Evolutionary conservation across 2,888 invertebrate genomes (phyloP), one percentile per base, ranked within the genome.

Genomic region (Hydriomena furcata): DNA sequence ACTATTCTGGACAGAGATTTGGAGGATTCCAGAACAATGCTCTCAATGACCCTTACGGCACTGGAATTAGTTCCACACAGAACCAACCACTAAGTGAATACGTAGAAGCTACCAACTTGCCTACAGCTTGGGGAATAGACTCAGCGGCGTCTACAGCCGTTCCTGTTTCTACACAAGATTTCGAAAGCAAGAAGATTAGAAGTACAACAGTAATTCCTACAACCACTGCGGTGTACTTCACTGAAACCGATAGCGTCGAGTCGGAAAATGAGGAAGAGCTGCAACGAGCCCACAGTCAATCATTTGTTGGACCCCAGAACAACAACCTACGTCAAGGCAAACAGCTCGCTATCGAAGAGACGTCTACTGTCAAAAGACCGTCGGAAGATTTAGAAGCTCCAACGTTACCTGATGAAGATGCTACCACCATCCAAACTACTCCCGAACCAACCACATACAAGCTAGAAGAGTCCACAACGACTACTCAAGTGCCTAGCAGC

Each of bases 271-370:
- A 91, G 30, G 94, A 94, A 68, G 92, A 93, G 71, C 74, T 94
- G 28, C 93, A 94, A 79, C 91, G 93, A 54, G 93, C 94, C 13
- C 94, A 94, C 58, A 94, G 93, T 32, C 94, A 94, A 67, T 94
- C 94, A 0, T 94, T 94, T 62, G 84, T 94, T 12, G 90, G 92
- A 1, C 92, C 93, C 21, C 91, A 92, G 62, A 91, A 91, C 46
- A 87, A 82, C 48, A 88, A 80, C 51, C 54, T 85, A 12, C 73
- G 89, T 53, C 76, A 87, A 63, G 82, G 91, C 5, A 85, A 91
- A 66, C 83, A 85, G 46, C 61, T 89, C 5, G 79, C 73, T 48
- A 61, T 72, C 30, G 79, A 78, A 1, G 68, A 75, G 12, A 69
- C 77, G 41, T 68, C 71, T 28, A 58, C 63, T 1, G 64, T 81